Evolutionary conservation across 2,888 invertebrate species (phyloP).

Genomic region (Chaetogeoica ovagalla): DNA sequence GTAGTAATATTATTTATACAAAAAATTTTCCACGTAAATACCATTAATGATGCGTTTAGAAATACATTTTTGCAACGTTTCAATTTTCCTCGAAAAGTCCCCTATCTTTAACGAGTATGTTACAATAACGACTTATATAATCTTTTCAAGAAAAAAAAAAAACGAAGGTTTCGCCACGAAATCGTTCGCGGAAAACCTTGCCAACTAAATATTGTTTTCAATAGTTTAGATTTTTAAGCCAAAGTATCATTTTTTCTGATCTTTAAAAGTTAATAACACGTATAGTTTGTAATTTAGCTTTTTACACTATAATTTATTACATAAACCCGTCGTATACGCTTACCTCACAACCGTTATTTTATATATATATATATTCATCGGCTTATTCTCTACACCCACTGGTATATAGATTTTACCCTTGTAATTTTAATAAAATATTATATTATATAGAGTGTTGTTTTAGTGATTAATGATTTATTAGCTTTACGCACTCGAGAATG

Average conservation of each 20-base stretch:
- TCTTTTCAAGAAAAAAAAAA: conserved; percentile 1
- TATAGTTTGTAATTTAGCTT: neutral
- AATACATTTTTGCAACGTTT: neutral
- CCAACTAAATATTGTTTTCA: conserved; percentile 7
- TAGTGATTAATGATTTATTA: conserved; percentile 11
- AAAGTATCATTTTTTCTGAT: neutral
- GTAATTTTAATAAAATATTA: neutral
- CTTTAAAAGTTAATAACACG: conserved; percentile 1
- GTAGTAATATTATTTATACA: too few relatives aligned
- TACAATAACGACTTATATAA: neutral
- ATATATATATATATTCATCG: neutral
- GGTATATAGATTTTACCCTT: neutral
- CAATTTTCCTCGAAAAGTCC: neutral
- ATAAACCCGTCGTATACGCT: neutral
- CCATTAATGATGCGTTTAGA: neutral
- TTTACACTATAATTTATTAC: neutral
- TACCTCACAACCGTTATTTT: neutral
- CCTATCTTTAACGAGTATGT: neutral
- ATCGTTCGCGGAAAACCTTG: neutral
- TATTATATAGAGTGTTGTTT: neutral
- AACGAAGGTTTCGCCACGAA: neutral
- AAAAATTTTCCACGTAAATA: neutral
- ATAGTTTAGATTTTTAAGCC: conserved; percentile 15
- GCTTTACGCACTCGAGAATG: neutral
- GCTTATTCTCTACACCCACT: neutral